Base-by-base conservation (phyloP, 2,888 invertebrate species). In the Hartigia nigra region DNA sequence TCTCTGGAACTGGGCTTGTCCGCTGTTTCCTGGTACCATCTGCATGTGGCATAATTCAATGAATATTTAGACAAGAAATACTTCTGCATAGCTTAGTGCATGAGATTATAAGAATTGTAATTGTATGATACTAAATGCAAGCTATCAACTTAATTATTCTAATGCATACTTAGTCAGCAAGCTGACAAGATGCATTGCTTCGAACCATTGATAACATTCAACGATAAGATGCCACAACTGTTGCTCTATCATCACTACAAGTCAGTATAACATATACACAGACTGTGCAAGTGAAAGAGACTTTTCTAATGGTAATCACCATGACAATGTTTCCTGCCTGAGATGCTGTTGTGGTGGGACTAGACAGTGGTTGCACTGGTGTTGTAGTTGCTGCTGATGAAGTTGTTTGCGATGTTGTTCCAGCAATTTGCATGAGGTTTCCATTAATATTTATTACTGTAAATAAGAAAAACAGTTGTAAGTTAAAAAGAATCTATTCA, bases 381-480 rank as follows among this genome's bases (percentile, higher is more conserved):
- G 87, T 91, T 84, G 84, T 92, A 84, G 91, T 85, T 1, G 93
- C 92, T 0, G 94, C 92, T 4, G 94, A 92, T 12, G 92, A 87
- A 12, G 92, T 85, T 1, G 90, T 86, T 74, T 90, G 91, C 0
- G 92, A 82, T 1, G 91, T 88, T 23, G 93, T 90, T 31, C 92
- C 92, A 4, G 93, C 92, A 76, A 95, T 92, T 92, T 96, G 96
- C 85, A 96, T 95, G 77, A 96, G 88, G 88, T 95, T 96, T 4
- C 96, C 96, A 89, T 96, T 96, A 76, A 96, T 93, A 87, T 96
- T 96, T 78, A 95, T 94, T 74, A 95, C 95, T 95, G 91, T 3
- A 93, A 93, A 79, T 77, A 79, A 77, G 81, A 81, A 78, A 79
- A 23, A 2, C 9, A 55, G 2, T 55, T 23, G 55, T 55, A 55